Evolutionary conservation across 2,113 vertebrate species (phyloP).

Genomic region (Psilopsiagon aymara): DNA sequence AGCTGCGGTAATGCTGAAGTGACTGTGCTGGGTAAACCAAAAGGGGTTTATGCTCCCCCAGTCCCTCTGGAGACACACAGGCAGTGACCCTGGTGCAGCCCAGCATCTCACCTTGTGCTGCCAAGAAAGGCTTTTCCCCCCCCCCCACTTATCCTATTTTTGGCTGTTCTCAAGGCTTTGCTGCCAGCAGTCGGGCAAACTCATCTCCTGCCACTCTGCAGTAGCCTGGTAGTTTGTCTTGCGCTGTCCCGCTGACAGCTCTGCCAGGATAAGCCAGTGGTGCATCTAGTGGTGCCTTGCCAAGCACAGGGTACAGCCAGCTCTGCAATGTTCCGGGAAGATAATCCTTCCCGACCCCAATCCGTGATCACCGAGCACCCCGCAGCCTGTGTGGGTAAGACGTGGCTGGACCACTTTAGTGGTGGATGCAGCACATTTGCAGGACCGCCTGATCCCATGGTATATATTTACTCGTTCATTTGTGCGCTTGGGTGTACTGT

Average conservation of each 20-base stretch:
- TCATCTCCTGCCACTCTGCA: background rate
- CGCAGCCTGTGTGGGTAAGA: background rate
- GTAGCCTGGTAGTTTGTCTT: background rate
- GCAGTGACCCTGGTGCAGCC: background rate
- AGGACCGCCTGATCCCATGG: background rate
- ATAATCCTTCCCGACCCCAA: background rate
- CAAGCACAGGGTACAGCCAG: background rate
- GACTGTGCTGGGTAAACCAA: background rate
- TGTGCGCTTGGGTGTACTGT: background rate
- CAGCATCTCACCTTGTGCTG: slow-evolving; percentile 35
- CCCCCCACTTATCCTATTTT: background rate
- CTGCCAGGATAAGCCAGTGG: slow-evolving; percentile 36
- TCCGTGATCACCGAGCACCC: background rate
- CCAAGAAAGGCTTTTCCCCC: background rate
- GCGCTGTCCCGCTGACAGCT: slow-evolving; percentile 3
- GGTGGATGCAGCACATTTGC: background rate
- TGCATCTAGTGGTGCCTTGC: slow-evolving; percentile 27
- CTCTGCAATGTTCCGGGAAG: background rate
- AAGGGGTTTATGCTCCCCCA: background rate
- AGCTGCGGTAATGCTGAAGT: background rate
- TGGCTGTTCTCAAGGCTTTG: background rate
- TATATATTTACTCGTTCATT: background rate
- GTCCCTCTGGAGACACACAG: background rate
- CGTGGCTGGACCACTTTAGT: background rate
- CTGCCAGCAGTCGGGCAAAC: background rate